A percentile compares a stretch with the other conserved stretches of the same genome.
Conservation (phyloP, 2,888 invertebrate species). For the Ommatoiulus sabulosus region DNA sequence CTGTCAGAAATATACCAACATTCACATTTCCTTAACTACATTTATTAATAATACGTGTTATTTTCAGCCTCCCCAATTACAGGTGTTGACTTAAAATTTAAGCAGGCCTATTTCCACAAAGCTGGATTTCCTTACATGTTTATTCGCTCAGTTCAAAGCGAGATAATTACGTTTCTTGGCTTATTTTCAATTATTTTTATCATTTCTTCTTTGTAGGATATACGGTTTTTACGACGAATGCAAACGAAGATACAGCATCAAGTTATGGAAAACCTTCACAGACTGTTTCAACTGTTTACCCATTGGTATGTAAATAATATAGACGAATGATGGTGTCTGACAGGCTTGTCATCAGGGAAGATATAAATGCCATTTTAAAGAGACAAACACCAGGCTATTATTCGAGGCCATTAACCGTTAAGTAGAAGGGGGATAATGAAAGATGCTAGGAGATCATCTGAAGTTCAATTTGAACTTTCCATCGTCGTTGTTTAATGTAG, state of each 20-base stretch:
- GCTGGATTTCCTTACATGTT: neutral
- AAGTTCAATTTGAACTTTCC: slow-evolving; percentile 23
- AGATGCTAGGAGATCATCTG: slow-evolving; percentile 7
- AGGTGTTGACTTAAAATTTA: neutral
- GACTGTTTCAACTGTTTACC: slow-evolving; percentile 72
- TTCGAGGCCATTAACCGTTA: slow-evolving; percentile 1
- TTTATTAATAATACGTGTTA: neutral
- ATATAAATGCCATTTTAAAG: slow-evolving; percentile 17
- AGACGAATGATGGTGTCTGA: neutral
- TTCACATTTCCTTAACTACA: no score
- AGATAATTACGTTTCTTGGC: neutral
- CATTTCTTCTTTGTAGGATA: slow-evolving; percentile 65
- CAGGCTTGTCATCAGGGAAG: neutral
- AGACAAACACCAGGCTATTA: slow-evolving; percentile 31
- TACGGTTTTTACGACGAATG: slow-evolving; percentile 74
- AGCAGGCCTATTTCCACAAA: neutral
- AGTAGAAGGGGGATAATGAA: neutral
- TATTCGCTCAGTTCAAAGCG: neutral
- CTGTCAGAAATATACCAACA: no score
- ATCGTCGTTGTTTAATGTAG: slow-evolving; percentile 19
- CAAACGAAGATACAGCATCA: slow-evolving; percentile 71
- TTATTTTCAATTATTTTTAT: slow-evolving; percentile 12
- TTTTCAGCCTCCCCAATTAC: neutral
- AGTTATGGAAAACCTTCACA: slow-evolving; percentile 72
- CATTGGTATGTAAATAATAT: slow-evolving; percentile 65